These are phyloP conservation scores for Apis dorsata DNA, from an alignment of 1,140 invertebrate species.

Conservation along the genomic window DNA sequence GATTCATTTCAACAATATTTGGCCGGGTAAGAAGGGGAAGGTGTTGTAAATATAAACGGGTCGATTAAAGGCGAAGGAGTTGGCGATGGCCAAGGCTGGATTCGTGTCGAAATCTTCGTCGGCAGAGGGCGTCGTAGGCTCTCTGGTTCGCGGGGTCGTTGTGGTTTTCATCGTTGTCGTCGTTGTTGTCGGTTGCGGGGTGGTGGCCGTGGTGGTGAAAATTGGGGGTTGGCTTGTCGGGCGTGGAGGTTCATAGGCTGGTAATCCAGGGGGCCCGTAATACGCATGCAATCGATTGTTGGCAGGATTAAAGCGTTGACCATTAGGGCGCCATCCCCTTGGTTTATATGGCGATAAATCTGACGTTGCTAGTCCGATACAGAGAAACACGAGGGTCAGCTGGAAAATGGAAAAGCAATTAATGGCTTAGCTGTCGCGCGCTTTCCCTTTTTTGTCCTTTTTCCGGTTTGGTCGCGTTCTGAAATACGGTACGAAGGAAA, in stretches of 20 bases:
- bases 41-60: slow-evolving; percentile 75
- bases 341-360: slow-evolving; percentile 66
- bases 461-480: not conserved
- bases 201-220: slow-evolving; percentile 50
- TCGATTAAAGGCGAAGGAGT: slow-evolving; percentile 77
- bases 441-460: slow-evolving; percentile 13
- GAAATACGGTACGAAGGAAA: slow-evolving; percentile 8
- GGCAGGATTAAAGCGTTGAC: slow-evolving; percentile 68
- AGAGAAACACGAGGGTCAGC: slow-evolving; percentile 57
- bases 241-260: slow-evolving; percentile 64
- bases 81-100: slow-evolving; percentile 75
- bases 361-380: slow-evolving; percentile 60
- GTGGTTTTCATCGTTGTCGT: slow-evolving; percentile 63
- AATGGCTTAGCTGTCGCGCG: slow-evolving; percentile 30
- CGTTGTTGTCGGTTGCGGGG: slow-evolving; percentile 35
- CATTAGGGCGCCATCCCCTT: slow-evolving; percentile 73
- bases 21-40: slow-evolving; percentile 65
- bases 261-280: slow-evolving; percentile 54
- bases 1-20: slow-evolving; percentile 59
- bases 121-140: slow-evolving; percentile 67
- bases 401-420: slow-evolving; percentile 52
- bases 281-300: slow-evolving; percentile 62
- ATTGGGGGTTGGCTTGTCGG: slow-evolving; percentile 57
- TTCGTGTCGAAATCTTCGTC: slow-evolving; percentile 70
- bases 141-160: slow-evolving; percentile 69